Evolutionary conservation across 1,140 invertebrate genomes (phyloP).

Genomic region (Gryon sp.): DNA sequence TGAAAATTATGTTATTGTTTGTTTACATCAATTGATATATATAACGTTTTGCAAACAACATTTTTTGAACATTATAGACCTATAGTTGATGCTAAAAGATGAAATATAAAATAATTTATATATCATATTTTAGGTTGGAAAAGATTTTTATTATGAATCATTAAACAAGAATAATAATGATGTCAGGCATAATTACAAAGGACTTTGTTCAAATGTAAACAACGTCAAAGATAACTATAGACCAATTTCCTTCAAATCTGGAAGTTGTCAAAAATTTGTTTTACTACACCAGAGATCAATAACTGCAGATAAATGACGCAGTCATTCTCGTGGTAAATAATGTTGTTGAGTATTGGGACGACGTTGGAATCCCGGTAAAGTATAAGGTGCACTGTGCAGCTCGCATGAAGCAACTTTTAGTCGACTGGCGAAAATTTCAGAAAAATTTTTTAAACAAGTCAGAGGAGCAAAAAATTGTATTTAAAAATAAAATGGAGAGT

Average conservation of each 20-base stretch:
- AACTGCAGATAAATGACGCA: not conserved
- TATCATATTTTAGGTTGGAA: too few species aligned
- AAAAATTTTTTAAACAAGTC: conserved; percentile 2
- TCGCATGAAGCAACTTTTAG: conserved; percentile 1
- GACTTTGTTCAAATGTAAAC: not conserved
- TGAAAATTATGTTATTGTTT: too few species aligned
- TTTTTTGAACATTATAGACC: too few species aligned
- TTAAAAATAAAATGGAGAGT: conserved; percentile 11
- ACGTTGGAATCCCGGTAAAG: conserved; percentile 14
- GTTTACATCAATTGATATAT: too few species aligned
- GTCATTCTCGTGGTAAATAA: not conserved
- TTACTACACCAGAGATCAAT: not conserved
- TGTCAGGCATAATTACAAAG: too few species aligned
- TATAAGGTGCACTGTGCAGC: conserved; percentile 3
- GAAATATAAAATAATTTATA: too few species aligned
- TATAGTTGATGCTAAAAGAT: too few species aligned
- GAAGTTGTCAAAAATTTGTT: not conserved
- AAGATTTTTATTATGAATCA: too few species aligned
- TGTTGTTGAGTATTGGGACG: conserved; percentile 1
- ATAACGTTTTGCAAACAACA: too few species aligned
- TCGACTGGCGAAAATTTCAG: conserved; percentile 1
- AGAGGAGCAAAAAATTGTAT: conserved; percentile 1
- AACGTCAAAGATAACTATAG: not conserved
- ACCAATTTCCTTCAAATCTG: not conserved
- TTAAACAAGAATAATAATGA: too few species aligned